A percentile compares a stretch with the other conserved stretches of the same genome.
Evolutionary conservation across 2,888 invertebrate species (phyloP).

Genomic region (Eutolmus rufibarbis): DNA sequence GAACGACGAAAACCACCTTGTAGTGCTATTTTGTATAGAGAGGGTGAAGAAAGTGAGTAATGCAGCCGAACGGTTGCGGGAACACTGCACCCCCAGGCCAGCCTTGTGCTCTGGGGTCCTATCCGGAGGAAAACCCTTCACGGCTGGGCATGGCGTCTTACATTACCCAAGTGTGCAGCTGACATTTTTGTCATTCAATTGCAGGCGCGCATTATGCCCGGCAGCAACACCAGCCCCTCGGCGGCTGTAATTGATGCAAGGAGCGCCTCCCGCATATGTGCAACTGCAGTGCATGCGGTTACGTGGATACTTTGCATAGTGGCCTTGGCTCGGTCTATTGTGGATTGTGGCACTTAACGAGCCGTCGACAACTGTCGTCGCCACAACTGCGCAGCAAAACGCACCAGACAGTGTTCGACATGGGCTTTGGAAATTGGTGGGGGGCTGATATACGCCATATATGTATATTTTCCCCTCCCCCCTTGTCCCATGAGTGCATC

Average conservation of each 20-base stretch:
- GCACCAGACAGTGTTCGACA: neutral
- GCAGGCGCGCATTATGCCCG: neutral
- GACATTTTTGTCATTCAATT: neutral
- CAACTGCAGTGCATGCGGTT: neutral
- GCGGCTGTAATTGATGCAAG: neutral
- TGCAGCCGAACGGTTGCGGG: neutral
- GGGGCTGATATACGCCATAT: neutral
- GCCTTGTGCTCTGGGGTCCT: neutral
- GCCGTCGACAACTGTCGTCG: neutral
- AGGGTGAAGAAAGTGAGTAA: neutral
- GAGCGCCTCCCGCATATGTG: neutral
- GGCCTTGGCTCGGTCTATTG: slow-evolving; percentile 12
- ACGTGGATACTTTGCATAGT: slow-evolving; percentile 4
- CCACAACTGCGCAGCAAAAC: neutral
- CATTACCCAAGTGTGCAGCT: slow-evolving; percentile 6
- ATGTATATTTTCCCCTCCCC: neutral
- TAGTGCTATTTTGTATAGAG: neutral
- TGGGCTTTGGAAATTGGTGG: neutral
- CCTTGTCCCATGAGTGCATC: neutral
- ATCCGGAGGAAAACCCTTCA: neutral
- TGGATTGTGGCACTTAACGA: neutral
- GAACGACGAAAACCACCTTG: neutral
- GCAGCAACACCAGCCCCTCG: neutral
- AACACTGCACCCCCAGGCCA: neutral
- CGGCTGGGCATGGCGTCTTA: neutral